These are phyloP conservation scores for Melanocharis versteri DNA, from an alignment of 2,113 vertebrate species.

Conservation along the genomic window DNA sequence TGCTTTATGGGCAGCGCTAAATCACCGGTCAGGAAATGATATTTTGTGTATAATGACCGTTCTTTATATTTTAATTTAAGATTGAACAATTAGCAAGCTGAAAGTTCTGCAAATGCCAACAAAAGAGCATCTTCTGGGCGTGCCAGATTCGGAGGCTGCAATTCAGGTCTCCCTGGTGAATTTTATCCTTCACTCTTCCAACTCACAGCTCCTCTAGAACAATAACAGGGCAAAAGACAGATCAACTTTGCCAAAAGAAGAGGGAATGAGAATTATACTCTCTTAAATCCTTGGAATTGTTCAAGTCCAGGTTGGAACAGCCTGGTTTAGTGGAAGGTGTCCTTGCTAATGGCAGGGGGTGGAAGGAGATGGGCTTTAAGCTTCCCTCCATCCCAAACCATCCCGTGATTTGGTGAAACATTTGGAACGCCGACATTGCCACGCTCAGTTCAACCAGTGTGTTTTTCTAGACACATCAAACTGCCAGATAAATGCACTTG, in stretches of 20 bases:
- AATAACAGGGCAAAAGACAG: background rate
- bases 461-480: background rate
- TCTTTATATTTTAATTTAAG: conserved; percentile 4
- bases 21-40: background rate
- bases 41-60: background rate
- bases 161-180: background rate
- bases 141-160: background rate
- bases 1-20: background rate
- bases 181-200: background rate
- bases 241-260: background rate
- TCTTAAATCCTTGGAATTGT: background rate
- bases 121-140: background rate
- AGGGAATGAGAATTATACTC: background rate
- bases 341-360: background rate
- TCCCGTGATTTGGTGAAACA: background rate
- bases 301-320: background rate
- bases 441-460: background rate
- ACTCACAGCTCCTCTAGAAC: background rate
- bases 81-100: conserved; percentile 23
- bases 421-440: background rate
- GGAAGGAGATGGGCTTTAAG: background rate
- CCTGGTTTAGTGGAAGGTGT: background rate
- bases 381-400: background rate
- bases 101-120: conserved; percentile 21
- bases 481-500: background rate